Evolutionary conservation across 2,888 invertebrate species (phyloP), one percentile per base, ranked within the genome.

Genomic region (Eilema caniola): DNA sequence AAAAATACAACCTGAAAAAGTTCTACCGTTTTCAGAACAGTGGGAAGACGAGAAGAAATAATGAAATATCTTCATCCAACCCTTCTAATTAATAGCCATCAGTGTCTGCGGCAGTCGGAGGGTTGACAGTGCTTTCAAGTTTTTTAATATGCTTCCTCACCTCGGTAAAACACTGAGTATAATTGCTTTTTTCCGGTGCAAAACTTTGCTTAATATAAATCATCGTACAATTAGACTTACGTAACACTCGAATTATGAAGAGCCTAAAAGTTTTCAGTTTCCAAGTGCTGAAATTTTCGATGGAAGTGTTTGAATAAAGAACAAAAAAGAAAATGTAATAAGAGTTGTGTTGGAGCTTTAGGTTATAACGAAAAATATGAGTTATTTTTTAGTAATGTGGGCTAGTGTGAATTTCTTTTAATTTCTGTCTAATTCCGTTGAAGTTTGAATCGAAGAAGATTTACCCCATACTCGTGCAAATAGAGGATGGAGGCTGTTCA

Each of bases 1-100:
- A 72, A 80, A 79, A 81, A 74, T 66, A 77, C 72, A 75, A 70
- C 76, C 69, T 69, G 78, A 81, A 47, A 81, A 79, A 71, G 72
- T 78, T 72, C 68, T 74, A 66, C 73, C 77, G 72, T 77, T 53
- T 31, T 63, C 76, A 77, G 84, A 84, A 84, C 82, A 81, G 81
- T 83, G 79, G 79, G 77, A 85, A 86, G 87, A 87, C 79, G 85
- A 80, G 89, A 89, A 89, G 92, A 90, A 92, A 93, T 93, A 94
- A 94, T 94, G 91, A 91, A 94, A 94, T 93, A 93, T 93, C 93
- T 94, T 92, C 91, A 93, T 91, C 88, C 93, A 93, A 92, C 94
- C 94, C 94, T 95, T 93, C 93, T 95, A 95, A 95, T 95, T 94
- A 95, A 95, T 95, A 90, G 94, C 92, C 95, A 94, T 95, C 95